These are phyloP conservation scores for Acanthornis magna DNA, from an alignment of 2,797 vertebrate genomes.

Conservation along the genomic window DNA sequence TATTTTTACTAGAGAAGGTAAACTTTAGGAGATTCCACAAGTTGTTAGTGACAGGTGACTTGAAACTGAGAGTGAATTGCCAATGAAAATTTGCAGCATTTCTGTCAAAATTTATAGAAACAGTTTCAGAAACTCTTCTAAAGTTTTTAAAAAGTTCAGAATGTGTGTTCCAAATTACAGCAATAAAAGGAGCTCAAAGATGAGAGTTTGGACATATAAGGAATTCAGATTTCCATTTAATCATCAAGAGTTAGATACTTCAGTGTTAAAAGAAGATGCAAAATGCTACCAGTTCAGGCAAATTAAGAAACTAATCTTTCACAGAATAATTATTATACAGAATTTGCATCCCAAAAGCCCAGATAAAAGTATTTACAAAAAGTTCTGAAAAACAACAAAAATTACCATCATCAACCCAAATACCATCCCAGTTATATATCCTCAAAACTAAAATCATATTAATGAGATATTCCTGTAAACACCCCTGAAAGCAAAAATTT, in stretches of 20 bases:
- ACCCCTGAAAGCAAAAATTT: not conserved
- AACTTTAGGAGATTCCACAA: conserved; percentile 18
- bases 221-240: not conserved
- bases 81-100: not conserved
- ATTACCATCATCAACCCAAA: not conserved
- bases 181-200: not conserved
- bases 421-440: fast-evolving
- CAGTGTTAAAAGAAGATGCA: not conserved
- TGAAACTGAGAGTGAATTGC: not conserved
- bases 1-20: not conserved
- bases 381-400: not conserved
- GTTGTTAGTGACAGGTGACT: conserved; percentile 4
- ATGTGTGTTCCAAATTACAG: not conserved
- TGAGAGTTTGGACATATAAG: not conserved
- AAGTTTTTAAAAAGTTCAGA: not conserved
- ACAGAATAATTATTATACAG: not conserved
- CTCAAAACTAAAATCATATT: not conserved
- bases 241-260: not conserved
- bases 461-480: not conserved
- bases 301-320: not conserved
- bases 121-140: not conserved
- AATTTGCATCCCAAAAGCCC: not conserved
- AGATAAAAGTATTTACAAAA: not conserved
- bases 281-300: not conserved
- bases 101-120: not conserved